These are phyloP conservation scores for Stictonetta naevosa DNA, from an alignment of 2,113 vertebrate species.

Conservation along the genomic window DNA sequence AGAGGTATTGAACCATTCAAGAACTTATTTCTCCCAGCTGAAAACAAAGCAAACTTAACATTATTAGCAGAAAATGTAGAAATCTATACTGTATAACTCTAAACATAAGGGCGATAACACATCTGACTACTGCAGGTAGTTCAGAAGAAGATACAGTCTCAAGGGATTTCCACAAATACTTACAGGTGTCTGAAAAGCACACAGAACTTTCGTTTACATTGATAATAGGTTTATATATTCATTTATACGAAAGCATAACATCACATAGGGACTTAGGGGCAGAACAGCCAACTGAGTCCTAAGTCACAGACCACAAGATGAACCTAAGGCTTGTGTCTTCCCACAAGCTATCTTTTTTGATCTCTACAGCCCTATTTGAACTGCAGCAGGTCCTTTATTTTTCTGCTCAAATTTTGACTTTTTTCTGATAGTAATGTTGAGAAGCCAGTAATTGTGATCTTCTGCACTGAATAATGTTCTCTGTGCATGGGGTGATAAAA, in stretches of 20 bases:
- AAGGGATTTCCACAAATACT: background rate
- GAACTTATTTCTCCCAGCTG: background rate
- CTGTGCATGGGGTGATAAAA: background rate
- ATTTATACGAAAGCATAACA: background rate
- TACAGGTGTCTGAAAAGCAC: background rate
- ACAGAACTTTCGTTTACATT: background rate
- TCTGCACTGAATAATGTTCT: background rate
- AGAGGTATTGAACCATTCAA: background rate
- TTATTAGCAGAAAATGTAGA: background rate
- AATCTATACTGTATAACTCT: background rate
- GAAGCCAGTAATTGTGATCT: background rate
- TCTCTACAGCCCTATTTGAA: background rate
- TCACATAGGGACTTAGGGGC: background rate
- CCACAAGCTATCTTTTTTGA: background rate
- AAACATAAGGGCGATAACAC: background rate
- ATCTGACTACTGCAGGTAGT: no score
- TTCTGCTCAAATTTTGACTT: background rate
- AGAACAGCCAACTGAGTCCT: background rate
- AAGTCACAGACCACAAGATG: background rate
- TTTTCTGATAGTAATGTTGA: background rate
- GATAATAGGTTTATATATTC: background rate
- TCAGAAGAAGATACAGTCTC: background rate
- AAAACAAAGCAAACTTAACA: background rate
- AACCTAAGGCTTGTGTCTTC: background rate
- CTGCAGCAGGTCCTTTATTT: background rate